Evolutionary conservation across 37 sponge, comb jelly and placozoan genomes (phyloP), one percentile per base, ranked within the genome.

Genomic region (Diacarnus erythraeanus): DNA sequence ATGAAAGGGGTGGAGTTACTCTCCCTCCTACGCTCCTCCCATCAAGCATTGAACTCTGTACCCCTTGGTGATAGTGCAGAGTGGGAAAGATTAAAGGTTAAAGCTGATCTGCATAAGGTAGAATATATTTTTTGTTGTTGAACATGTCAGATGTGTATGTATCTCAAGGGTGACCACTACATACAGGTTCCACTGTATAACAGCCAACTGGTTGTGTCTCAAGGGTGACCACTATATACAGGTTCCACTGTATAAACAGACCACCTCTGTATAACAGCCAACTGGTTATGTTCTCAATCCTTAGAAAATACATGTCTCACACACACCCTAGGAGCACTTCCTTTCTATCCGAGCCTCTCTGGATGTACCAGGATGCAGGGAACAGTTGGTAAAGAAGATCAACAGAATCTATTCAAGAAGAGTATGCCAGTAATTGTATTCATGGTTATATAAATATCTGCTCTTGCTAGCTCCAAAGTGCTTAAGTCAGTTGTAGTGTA

Each of bases 311-410:
- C 17, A 54, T 54, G 10, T n/a, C n/a, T n/a, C n/a, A n/a, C n/a
- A n/a, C n/a, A n/a, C n/a, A n/a, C n/a, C 12, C 10, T 47, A 63
- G 64, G 64, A n/a, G 64, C n/a, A 63, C n/a, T 63, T 63, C 8
- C 30, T 30, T 9, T 63, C 64, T 5, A 30, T 63, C 6, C 64
- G 64, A 63, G 8, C 64, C 18, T 29, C 30, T 6, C 20, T 63
- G 64, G 64, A 29, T 63, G 64, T 30, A 8, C 64, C 64, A 29
- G 64, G 64, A n/a, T n/a, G 8, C n/a, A 63, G 8, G 26, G 64
- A 63, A 4, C 64, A 29, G 6, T 29, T 63, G 64, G 64, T 15
- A 29, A 6, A 15, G 17, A 63, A 63, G 64, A 29, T 15, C 4
- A n/a, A 12, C 15, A 69, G 41, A 27, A 9, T 69, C 3, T 4